These are phyloP conservation scores for Steinernema khuongi DNA, from an alignment of 1,140 invertebrate genomes.

Conservation along the genomic window DNA sequence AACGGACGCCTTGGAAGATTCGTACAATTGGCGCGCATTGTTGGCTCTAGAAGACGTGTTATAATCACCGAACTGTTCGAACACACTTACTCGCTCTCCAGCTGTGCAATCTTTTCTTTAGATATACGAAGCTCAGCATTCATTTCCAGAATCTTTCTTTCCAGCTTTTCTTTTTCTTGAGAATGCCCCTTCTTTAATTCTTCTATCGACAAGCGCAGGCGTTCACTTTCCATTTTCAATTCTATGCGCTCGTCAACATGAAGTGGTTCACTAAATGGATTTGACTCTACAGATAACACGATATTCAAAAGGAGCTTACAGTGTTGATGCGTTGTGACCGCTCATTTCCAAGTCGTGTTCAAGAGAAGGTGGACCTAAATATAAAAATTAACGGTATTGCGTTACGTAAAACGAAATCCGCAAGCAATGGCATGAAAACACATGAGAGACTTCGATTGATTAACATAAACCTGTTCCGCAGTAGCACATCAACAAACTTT, in stretches of 20 bases:
- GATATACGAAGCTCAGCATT: background rate
- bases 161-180: background rate
- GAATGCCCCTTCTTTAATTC: background rate
- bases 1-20: background rate
- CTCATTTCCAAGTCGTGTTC: slow-evolving; percentile 6
- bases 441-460: background rate
- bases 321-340: background rate
- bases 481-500: background rate
- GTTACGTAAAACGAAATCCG: background rate
- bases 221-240: background rate
- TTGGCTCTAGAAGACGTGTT: background rate
- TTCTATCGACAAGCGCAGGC: background rate
- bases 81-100: background rate
- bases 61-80: background rate
- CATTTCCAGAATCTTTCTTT: background rate
- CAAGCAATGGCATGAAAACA: background rate
- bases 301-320: slow-evolving; percentile 5
- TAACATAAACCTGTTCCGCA: background rate
- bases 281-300: background rate
- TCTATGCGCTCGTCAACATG: background rate
- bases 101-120: slow-evolving; percentile 3
- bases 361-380: background rate
- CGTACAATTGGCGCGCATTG: background rate
- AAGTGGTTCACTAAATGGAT: background rate
- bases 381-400: background rate